phyloP scores from a whole-genome alignment of 2,797 vertebrate genomes.

The Hafferia zeledoni region DNA sequence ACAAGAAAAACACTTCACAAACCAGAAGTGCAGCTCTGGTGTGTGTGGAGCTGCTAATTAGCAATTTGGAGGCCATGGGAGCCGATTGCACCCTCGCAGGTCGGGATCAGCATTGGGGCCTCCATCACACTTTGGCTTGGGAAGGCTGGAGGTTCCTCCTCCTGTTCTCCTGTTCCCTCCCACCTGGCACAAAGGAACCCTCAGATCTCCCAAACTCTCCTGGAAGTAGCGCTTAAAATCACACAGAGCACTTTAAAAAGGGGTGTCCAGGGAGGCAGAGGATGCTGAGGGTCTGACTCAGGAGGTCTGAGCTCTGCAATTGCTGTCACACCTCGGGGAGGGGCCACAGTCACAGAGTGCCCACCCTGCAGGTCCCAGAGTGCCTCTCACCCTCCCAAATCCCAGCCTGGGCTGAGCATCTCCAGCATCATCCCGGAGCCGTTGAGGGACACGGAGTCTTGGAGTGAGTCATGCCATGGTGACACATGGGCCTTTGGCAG shows the following conservation, averaged over 20 bases:
- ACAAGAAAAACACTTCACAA: constrained; percentile 55
- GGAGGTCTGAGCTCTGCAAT: not conserved
- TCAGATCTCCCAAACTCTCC: not conserved
- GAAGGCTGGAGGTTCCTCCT: not conserved
- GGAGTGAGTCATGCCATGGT: fast-evolving
- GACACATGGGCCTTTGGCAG: not conserved
- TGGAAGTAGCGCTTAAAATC: not conserved
- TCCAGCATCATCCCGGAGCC: fast-evolving
- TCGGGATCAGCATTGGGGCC: not conserved
- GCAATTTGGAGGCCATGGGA: not conserved
- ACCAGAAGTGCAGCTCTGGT: constrained; percentile 31
- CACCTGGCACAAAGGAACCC: not conserved
- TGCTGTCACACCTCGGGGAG: not conserved
- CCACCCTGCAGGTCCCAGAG: not conserved
- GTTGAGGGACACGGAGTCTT: fast-evolving
- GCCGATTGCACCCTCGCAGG: not conserved
- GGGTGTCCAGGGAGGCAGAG: not conserved
- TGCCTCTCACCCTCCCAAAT: not conserved
- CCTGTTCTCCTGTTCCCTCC: not conserved
- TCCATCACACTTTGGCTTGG: not conserved
- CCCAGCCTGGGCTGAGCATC: not conserved
- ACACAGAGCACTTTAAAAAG: fast-evolving
- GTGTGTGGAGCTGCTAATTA: constrained; percentile 25
- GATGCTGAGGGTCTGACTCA: not conserved
- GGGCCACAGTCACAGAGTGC: not conserved